A percentile compares a stretch with the other conserved stretches of the same genome.
phyloP scores from a whole-genome alignment of 2,888 invertebrate genomes.

The Platycnemis pennipes region DNA sequence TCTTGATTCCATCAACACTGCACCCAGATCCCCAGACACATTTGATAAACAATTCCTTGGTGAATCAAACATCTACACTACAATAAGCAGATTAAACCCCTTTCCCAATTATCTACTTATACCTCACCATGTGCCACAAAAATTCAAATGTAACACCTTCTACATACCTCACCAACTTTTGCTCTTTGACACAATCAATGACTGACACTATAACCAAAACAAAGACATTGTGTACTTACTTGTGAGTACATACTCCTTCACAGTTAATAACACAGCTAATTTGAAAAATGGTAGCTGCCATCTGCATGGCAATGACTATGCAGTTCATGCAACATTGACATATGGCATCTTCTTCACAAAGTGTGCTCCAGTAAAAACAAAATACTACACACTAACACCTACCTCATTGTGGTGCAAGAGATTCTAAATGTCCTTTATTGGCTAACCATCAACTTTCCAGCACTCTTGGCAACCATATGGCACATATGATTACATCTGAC shows the following conservation, averaged over 20 bases:
- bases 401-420: not conserved
- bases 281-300: not conserved
- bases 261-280: not conserved
- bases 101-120: too few species aligned
- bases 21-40: too few species aligned
- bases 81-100: too few species aligned
- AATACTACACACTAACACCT: not conserved
- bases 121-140: too few species aligned
- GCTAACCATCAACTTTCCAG: too few species aligned
- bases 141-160: too few species aligned
- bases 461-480: not conserved
- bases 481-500: not conserved
- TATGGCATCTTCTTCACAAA: not conserved
- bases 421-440: not conserved
- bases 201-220: too few species aligned
- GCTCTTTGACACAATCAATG: too few species aligned
- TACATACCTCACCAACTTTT: too few species aligned
- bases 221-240: not conserved
- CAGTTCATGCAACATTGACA: conserved; percentile 16
- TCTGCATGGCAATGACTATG: not conserved
- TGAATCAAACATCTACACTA: too few species aligned
- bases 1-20: too few species aligned
- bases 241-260: not conserved
- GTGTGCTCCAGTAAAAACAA: not conserved
- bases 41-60: too few species aligned